Percentiles rank a stretch among this genome's conserved stretches.
These are phyloP conservation scores for Tuta absoluta DNA, from an alignment of 2,888 invertebrate genomes.

Conservation along the genomic window DNA sequence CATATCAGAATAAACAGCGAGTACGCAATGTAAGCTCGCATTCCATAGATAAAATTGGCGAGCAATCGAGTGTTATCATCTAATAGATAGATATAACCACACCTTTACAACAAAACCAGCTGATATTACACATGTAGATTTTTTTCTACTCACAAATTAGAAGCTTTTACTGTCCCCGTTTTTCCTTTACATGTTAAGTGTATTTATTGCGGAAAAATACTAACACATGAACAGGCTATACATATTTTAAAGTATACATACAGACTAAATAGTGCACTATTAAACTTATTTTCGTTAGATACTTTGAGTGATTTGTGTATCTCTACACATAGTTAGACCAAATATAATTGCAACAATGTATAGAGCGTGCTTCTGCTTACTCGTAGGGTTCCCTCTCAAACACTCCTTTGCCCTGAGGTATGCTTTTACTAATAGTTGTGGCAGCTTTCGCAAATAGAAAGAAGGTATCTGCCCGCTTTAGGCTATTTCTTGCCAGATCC, in stretches of 20 bases:
- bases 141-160: constrained; percentile 48
- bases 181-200: too few species aligned
- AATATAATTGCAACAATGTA: too few species aligned
- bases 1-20: constrained; percentile 31
- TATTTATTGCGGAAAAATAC: too few species aligned
- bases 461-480: constrained; percentile 72
- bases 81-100: constrained; percentile 40
- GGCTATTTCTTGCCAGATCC: constrained; percentile 48
- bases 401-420: too few species aligned
- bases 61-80: constrained; percentile 29
- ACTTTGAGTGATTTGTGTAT: too few species aligned
- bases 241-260: too few species aligned
- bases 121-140: constrained; percentile 34
- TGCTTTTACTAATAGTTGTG: neutral
- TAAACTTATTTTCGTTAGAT: too few species aligned
- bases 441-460: constrained; percentile 68
- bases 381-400: too few species aligned
- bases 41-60: constrained; percentile 45
- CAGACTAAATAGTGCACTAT: too few species aligned
- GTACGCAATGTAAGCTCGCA: constrained; percentile 43
- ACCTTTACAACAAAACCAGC: constrained; percentile 1
- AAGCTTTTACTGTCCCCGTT: neutral
- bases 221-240: too few species aligned
- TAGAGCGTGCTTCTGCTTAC: too few species aligned
- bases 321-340: too few species aligned